Base-by-base conservation (phyloP, 2,888 invertebrate genomes). In the Gandaritis pyraliata region DNA sequence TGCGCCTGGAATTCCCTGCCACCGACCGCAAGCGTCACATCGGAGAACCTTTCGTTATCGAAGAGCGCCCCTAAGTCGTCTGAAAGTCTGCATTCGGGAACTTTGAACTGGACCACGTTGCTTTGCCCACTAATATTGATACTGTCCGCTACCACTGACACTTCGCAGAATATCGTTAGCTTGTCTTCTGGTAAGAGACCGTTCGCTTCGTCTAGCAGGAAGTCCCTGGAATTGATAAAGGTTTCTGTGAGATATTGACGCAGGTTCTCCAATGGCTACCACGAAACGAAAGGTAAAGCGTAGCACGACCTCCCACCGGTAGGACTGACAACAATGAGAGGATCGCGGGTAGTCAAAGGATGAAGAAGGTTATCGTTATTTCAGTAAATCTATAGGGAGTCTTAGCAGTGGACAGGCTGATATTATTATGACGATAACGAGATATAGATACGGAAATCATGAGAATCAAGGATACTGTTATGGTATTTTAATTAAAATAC, bases 71-170 rank as follows among this genome's bases (percentile, higher is more conserved):
- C 98, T 84, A 99, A 93, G 93, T 99, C 99, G 78, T 99, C 99
- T 41, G 98, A 97, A 79, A 96, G 94, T 89, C 95, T 96, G 94
- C 96, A 99, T 93, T 97, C 97, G 74, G 97, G 97, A 81, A 97
- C 97, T 95, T 98, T 98, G 90, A 99, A 99, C 90, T 98, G 98
- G 78, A 98, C 96, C 82, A 98, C 97, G 90, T 98, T 99, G 82
- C 98, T 98, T 93, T 99, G 99, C 71, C 99, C 99, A 77, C 98
- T 98, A 82, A 99, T 98, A 94, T 99, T 99, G 80, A 99, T 98
- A 91, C 99, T 98, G 92, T 99, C 99, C 63, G 99, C 99, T 52
- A 99, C 99, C 47, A 99, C 99, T 60, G 93, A 93, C 89, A 96
- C 98, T 94, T 99, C 99, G 93, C 99, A 99, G 94, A 98, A 99